A percentile compares a stretch with the other conserved stretches of the same genome.
These are phyloP conservation scores for Augochlora pura DNA, from an alignment of 1,140 invertebrate species.

Conservation along the genomic window DNA sequence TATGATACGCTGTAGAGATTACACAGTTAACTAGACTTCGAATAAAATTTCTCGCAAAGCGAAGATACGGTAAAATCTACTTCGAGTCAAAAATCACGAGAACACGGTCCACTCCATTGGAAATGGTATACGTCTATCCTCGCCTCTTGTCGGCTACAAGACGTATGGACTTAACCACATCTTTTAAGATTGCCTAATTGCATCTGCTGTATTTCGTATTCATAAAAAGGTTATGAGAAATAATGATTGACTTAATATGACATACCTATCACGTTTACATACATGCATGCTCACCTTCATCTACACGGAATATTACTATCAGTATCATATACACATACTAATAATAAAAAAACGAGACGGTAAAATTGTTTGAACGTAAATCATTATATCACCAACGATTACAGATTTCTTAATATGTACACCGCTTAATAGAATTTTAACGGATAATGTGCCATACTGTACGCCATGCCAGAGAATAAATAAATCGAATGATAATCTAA, in stretches of 20 bases:
- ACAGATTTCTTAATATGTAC: neutral
- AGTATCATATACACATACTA: slow-evolving; percentile 42
- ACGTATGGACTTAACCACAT: slow-evolving; percentile 46
- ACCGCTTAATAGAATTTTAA: neutral
- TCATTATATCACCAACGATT: slow-evolving; percentile 26
- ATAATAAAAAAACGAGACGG: slow-evolving; percentile 1
- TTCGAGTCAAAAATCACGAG: slow-evolving; percentile 44
- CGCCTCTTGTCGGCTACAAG: slow-evolving; percentile 43
- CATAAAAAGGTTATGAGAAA: slow-evolving; percentile 74
- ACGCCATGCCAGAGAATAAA: slow-evolving; percentile 14
- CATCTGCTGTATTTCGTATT: slow-evolving; percentile 35
- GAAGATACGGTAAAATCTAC: slow-evolving; percentile 34
- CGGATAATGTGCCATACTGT: slow-evolving; percentile 15
- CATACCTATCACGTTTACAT: slow-evolving; percentile 43
- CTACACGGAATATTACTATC: slow-evolving; percentile 33
- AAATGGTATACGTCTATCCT: slow-evolving; percentile 50
- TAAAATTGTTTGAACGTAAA: slow-evolving; percentile 18
- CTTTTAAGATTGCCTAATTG: slow-evolving; percentile 50
- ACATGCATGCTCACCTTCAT: slow-evolving; percentile 38
- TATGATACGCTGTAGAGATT: slow-evolving; percentile 45
- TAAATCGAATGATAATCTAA: slow-evolving; percentile 33
- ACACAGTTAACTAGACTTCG: slow-evolving; percentile 36
- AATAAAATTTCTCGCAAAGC: slow-evolving; percentile 14
- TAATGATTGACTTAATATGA: slow-evolving; percentile 73
- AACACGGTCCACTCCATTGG: slow-evolving; percentile 47